These are phyloP conservation scores for Chiroxiphia lanceolata DNA, from an alignment of 2,797 vertebrate species.

Conservation along the genomic window DNA sequence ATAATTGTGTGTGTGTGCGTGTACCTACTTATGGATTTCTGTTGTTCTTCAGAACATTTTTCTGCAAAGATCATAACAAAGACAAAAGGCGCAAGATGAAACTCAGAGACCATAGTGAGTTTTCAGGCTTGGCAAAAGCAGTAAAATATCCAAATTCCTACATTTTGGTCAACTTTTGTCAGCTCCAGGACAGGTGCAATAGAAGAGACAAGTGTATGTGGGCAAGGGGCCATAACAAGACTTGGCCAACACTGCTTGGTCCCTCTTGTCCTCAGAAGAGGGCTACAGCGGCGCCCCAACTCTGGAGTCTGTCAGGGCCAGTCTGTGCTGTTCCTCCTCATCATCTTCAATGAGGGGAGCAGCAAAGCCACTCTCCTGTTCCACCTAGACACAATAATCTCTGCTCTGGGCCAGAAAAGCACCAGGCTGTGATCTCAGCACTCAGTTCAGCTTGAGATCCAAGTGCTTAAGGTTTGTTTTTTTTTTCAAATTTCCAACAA, in stretches of 20 bases:
- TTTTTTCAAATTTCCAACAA: neutral
- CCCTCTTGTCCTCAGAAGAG: neutral
- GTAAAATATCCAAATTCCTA: neutral
- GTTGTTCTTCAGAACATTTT: neutral
- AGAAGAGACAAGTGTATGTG: neutral
- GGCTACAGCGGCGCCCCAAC: neutral
- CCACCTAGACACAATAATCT: neutral
- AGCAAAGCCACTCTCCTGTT: neutral
- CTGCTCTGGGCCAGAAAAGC: neutral
- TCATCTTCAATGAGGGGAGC: neutral
- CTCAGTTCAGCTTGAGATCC: neutral
- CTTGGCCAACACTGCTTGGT: neutral
- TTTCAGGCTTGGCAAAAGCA: neutral
- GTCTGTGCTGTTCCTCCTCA: neutral
- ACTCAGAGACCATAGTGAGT: neutral
- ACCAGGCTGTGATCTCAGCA: neutral
- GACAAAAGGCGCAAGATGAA: neutral
- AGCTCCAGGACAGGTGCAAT: neutral
- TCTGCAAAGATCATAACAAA: neutral
- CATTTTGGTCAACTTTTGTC: neutral
- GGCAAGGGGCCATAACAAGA: neutral
- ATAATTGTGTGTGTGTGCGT: too few species aligned
- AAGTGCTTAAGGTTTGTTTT: neutral
- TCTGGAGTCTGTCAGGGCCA: neutral
- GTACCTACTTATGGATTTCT: neutral